Base-by-base conservation (phyloP, 2,113 vertebrate genomes). In the Eclectus roratus region DNA sequence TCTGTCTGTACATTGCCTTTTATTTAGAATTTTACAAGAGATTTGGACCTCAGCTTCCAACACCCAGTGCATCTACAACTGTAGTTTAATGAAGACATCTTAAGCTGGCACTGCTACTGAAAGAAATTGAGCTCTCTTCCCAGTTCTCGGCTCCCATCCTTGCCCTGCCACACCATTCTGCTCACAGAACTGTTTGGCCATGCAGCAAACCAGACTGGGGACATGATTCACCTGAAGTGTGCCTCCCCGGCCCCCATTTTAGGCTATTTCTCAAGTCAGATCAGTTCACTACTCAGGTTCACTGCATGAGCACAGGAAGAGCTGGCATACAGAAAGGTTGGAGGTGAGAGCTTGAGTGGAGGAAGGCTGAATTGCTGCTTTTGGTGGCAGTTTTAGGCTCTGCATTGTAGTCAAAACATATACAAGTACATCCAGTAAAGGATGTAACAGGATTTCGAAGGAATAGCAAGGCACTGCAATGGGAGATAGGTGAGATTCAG, bases 61-160 rank as follows among this genome's bases (percentile, higher is more conserved):
- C 83, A 91, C 78, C 92, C 90, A 94, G 83, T 95, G 73, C 88
- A 89, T 93, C 92, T 94, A 50, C 91, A 94, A 81, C 95, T 85
- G 89, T 95, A 97, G 96, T 93, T 94, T 95, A 96, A 95, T 44
- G 89, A 95, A 97, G 94, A 97, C 94, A 92, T 92, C 93, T 81
- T 93, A 92, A 97, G 89, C 80, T 97, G 95, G 91, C 95, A 93
- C 94, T 96, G 95, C 96, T 95, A 55, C 94, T 69, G 96, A 95
- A 95, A 91, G 91, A 92, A 97, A 96, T 92, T 93, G 95, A 96
- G 96, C 95, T 94, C 94, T 95, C 94, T 89, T 93, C 91, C 95
- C 93, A 85, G 64, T 91, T 94, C 86, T 94, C 27, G 17, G 84
- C 84, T 94, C 96, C 94, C 94, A 85, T 84, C 91, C 89, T 81